Percentiles rank a stretch among this genome's conserved stretches.
Conservation (phyloP, 2,113 vertebrate species). For the Laticauda laticaudata region DNA sequence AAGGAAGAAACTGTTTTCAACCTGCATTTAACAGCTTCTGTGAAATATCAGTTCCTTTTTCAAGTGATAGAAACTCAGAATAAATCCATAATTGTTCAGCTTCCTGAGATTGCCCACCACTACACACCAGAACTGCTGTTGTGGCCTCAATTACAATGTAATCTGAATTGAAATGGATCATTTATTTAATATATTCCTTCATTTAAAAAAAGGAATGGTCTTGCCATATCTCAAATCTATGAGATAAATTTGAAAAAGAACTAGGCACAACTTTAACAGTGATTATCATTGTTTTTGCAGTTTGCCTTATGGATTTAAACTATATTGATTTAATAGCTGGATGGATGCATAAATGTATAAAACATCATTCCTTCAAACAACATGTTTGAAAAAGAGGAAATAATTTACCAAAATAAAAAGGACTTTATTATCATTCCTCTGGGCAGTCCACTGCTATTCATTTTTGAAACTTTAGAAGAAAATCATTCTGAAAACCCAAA, state of each 20-base stretch:
- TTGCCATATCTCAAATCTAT: not conserved
- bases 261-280: not conserved
- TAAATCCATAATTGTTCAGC: not conserved
- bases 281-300: conserved; percentile 7
- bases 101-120: not conserved
- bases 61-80: not conserved
- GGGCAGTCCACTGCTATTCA: not conserved
- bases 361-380: conserved; percentile 17
- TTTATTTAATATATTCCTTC: not conserved
- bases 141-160: not conserved
- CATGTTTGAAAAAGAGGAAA: conserved; percentile 30
- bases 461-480: conserved; percentile 24
- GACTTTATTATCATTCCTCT: conserved; percentile 8
- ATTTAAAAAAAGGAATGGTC: not conserved
- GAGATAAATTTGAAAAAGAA: not conserved
- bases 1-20: not conserved
- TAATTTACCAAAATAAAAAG: conserved; percentile 14
- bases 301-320: conserved; percentile 10
- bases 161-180: not conserved
- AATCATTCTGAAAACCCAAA: not conserved
- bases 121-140: not conserved
- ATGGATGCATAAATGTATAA: conserved; percentile 17
- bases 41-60: not conserved
- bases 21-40: not conserved
- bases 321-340: conserved; percentile 16